Percentiles rank a stretch among this genome's conserved stretches.
phyloP scores from a whole-genome alignment of 2,888 invertebrate species.

The Drosophila meridionalis region DNA sequence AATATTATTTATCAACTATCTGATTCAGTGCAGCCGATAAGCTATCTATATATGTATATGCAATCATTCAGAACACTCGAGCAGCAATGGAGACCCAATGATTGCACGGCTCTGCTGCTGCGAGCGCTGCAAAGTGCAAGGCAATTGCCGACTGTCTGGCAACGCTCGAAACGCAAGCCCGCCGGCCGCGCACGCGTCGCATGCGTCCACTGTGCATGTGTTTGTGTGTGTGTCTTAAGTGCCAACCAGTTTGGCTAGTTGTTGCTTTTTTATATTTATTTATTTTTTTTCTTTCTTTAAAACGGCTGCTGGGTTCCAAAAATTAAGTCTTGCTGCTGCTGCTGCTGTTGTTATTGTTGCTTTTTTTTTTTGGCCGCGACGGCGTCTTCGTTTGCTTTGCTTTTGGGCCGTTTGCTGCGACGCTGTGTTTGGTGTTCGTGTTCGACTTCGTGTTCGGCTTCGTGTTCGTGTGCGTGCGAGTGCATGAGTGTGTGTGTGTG shows the following conservation, averaged over 20 bases:
- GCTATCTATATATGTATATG: not conserved
- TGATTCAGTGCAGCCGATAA: conserved; percentile 28
- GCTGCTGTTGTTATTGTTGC: conserved; percentile 12
- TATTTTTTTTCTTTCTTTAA: conserved; percentile 13
- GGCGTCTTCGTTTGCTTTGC: conserved; percentile 47
- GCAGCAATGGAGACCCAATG: not conserved
- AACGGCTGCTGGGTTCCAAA: conserved; percentile 51
- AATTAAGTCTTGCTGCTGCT: conserved; percentile 47
- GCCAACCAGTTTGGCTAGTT: conserved; percentile 57
- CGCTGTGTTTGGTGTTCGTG: conserved; percentile 28
- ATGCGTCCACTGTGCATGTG: not conserved
- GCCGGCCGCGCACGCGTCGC: conserved; percentile 52
- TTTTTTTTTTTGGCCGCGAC: conserved; percentile 23
- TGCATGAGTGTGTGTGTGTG: conserved; percentile 19
- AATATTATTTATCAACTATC: not conserved
- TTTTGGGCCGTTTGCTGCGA: conserved; percentile 46
- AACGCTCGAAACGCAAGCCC: conserved; percentile 20
- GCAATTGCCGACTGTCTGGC: conserved; percentile 37
- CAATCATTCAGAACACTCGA: conserved; percentile 2
- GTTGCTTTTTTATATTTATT: conserved; percentile 15
- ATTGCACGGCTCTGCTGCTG: not conserved
- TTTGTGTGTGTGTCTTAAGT: conserved; percentile 31
- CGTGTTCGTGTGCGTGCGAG: conserved; percentile 7
- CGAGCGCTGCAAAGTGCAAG: not conserved
- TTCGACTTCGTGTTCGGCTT: not conserved